A percentile compares a stretch with the other conserved stretches of the same genome.
phyloP scores from a whole-genome alignment of 2,113 vertebrate species.

The Neoarius graeffei region DNA sequence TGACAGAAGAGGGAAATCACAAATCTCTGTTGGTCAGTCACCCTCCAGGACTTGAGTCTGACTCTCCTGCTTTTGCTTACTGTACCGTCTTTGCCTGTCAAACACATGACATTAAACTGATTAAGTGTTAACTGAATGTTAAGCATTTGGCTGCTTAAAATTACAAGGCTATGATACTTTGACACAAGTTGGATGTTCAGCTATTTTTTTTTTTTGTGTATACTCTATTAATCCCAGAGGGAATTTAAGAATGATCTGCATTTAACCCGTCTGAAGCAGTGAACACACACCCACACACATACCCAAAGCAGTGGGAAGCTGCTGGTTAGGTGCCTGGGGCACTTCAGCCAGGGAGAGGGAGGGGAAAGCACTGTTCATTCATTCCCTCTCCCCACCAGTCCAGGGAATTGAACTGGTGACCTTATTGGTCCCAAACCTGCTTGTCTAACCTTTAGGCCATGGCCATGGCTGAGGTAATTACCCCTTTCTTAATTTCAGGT shows the following conservation, averaged over 20 bases:
- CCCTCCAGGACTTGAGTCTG: background rate
- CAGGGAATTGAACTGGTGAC: no score
- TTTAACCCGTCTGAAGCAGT: no score
- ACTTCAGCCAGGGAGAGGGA: no score
- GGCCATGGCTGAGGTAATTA: background rate
- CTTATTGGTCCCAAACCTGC: no score
- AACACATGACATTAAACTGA: constrained; percentile 1
- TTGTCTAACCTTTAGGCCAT: no score
- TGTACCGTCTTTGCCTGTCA: constrained; percentile 7
- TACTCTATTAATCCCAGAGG: no score
- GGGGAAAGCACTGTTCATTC: no score
- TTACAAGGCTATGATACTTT: background rate
- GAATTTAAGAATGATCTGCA: no score
- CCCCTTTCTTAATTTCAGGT: background rate
- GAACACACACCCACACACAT: no score
- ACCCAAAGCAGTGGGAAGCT: no score
- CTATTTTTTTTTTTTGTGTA: background rate
- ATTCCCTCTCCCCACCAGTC: no score
- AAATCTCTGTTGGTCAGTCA: background rate
- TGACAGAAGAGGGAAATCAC: background rate
- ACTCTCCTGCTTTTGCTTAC: background rate
- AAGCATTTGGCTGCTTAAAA: background rate
- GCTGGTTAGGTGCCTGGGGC: no score
- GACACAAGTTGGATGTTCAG: background rate
- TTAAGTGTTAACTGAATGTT: background rate